These are phyloP conservation scores for Autographa gamma DNA, from an alignment of 2,888 invertebrate species.

Conservation along the genomic window DNA sequence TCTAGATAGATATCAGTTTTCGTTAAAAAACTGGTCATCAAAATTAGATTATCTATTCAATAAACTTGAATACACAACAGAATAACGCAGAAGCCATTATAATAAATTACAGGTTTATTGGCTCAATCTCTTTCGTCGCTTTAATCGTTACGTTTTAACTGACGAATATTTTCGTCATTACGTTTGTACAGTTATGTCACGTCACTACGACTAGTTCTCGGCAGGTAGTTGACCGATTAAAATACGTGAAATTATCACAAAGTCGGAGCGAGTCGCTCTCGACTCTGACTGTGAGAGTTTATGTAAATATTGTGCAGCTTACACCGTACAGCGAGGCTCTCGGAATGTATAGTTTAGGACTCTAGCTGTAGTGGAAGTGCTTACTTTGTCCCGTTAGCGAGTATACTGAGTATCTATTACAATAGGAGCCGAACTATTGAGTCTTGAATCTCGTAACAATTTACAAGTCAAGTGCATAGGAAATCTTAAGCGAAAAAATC, in stretches of 20 bases:
- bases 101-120: conserved; percentile 29
- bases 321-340: conserved; percentile 29
- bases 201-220: conserved; percentile 55
- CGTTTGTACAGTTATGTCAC: conserved; percentile 56
- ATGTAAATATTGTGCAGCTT: conserved; percentile 40
- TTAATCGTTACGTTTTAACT: conserved; percentile 38
- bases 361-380: conserved; percentile 19
- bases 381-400: conserved; percentile 38
- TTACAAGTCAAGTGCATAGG: not conserved
- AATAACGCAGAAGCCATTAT: conserved; percentile 21
- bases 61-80: conserved; percentile 19
- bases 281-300: conserved; percentile 35
- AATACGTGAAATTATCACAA: conserved; percentile 46
- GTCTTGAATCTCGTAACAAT: conserved; percentile 13
- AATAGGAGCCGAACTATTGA: conserved; percentile 38
- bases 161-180: conserved; percentile 38
- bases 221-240: conserved; percentile 67
- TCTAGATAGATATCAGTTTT: too few species aligned
- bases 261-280: conserved; percentile 24
- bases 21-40: not conserved
- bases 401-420: conserved; percentile 19
- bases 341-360: conserved; percentile 41
- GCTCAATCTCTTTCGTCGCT: conserved; percentile 14
- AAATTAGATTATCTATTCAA: conserved; percentile 26
- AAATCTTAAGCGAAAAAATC: not conserved